phyloP scores from a whole-genome alignment of 2,797 vertebrate species.

The Tenualosa ilisha region DNA sequence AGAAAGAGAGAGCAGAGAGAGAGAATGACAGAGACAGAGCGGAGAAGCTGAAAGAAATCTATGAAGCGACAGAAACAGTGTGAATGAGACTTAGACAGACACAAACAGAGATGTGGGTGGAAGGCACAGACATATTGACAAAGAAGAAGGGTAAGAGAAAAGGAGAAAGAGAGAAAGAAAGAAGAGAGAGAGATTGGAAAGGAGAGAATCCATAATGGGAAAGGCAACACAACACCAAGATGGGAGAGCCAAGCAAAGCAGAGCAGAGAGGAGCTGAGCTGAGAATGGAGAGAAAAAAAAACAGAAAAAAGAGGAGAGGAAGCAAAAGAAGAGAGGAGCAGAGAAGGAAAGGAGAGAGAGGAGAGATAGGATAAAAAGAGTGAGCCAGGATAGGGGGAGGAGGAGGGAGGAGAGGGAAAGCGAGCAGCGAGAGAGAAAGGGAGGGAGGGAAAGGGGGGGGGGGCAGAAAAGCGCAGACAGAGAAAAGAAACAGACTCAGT shows the following conservation, averaged over 20 bases:
- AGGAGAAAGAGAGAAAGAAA: neutral
- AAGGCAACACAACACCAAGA: neutral
- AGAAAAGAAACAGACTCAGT: slow-evolving; percentile 53
- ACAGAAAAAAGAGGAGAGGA: slow-evolving; percentile 44
- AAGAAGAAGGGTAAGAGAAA: neutral
- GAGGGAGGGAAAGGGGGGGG: slow-evolving; percentile 37
- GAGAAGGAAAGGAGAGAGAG: slow-evolving; percentile 14
- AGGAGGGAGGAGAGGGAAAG: slow-evolving; percentile 27
- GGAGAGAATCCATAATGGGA: slow-evolving; percentile 21
- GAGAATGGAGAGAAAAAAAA: slow-evolving; percentile 29
- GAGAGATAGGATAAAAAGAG: neutral
- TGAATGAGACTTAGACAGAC: slow-evolving; percentile 43
- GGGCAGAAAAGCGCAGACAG: slow-evolving; percentile 31
- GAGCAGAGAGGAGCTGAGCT: slow-evolving; percentile 3
- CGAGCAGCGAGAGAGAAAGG: slow-evolving; percentile 22
- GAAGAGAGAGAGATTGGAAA: slow-evolving; percentile 36
- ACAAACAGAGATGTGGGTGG: slow-evolving; percentile 30
- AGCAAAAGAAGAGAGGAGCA: neutral
- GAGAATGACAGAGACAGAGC: slow-evolving; percentile 29
- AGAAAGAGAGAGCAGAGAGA: slow-evolving; percentile 23
- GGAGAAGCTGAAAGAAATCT: slow-evolving; percentile 8
- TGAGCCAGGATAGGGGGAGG: slow-evolving; percentile 44
- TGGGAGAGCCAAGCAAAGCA: neutral
- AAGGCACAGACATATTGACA: neutral
- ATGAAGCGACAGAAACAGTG: neutral